These are phyloP conservation scores for Catocala nupta DNA, from an alignment of 2,888 invertebrate genomes.

Conservation along the genomic window DNA sequence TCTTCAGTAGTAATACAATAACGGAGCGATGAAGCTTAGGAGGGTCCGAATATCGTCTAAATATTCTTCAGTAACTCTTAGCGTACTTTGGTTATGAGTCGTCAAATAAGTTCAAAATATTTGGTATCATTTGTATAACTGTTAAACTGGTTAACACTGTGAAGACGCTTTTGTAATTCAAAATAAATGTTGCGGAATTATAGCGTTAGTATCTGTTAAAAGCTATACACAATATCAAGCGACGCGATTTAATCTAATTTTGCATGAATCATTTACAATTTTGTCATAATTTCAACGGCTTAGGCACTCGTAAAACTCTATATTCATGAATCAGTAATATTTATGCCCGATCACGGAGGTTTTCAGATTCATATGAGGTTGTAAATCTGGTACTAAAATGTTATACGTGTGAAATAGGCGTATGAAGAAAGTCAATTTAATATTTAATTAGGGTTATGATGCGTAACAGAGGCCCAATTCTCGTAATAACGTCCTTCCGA, in stretches of 20 bases:
- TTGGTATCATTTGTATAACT: constrained; percentile 3
- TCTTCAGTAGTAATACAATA: background rate
- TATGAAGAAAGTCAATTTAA: too few relatives aligned
- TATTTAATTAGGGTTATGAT: too few relatives aligned
- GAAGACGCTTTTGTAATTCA: constrained; percentile 28
- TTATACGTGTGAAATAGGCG: background rate
- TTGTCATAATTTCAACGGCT: constrained; percentile 52
- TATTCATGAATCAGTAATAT: constrained; percentile 56
- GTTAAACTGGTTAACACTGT: constrained; percentile 19
- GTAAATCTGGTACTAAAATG: constrained; percentile 35
- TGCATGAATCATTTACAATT: constrained; percentile 67
- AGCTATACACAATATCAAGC: constrained; percentile 58
- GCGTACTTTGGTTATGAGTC: background rate
- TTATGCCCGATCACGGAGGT: constrained; percentile 55
- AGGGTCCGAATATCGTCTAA: background rate
- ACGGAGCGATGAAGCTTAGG: background rate
- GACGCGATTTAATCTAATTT: constrained; percentile 66
- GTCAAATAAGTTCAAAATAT: constrained; percentile 7
- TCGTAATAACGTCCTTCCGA: too few relatives aligned
- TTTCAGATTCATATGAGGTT: constrained; percentile 45
- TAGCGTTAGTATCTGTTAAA: constrained; percentile 50
- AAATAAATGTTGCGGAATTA: constrained; percentile 40
- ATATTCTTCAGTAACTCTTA: background rate
- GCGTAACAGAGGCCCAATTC: too few relatives aligned
- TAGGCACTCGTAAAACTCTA: constrained; percentile 38